phyloP scores from a whole-genome alignment of 2,888 invertebrate genomes.

The Hipparchia semele region DNA sequence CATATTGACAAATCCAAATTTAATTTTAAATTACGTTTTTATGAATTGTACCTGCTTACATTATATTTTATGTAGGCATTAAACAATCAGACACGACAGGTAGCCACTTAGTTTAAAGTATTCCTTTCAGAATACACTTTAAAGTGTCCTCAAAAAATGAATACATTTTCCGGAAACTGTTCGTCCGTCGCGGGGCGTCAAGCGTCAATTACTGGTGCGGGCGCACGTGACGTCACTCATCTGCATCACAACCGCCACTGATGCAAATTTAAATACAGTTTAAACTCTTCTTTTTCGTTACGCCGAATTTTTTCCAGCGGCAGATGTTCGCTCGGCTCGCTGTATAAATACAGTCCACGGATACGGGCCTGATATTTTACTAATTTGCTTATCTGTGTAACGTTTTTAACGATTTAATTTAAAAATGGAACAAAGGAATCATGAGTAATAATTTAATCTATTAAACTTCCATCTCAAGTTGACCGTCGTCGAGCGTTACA shows the following conservation, averaged over 20 bases:
- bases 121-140: background rate
- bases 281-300: slow-evolving; percentile 61
- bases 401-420: background rate
- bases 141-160: slow-evolving; percentile 2
- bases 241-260: slow-evolving; percentile 65
- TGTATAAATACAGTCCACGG: slow-evolving; percentile 9
- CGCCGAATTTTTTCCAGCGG: slow-evolving; percentile 53
- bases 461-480: too few species aligned
- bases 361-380: slow-evolving; percentile 16
- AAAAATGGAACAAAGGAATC: background rate
- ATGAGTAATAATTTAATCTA: background rate
- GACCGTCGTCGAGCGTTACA: too few species aligned
- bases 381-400: slow-evolving; percentile 5
- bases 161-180: slow-evolving; percentile 24
- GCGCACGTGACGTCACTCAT: slow-evolving; percentile 75
- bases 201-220: slow-evolving; percentile 55
- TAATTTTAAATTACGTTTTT: too few species aligned
- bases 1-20: too few species aligned
- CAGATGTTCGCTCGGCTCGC: slow-evolving; percentile 46
- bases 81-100: background rate
- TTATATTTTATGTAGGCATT: too few species aligned
- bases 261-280: slow-evolving; percentile 74
- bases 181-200: slow-evolving; percentile 42
- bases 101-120: background rate
- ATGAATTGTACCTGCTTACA: too few species aligned